Percentiles rank a stretch among this genome's conserved stretches.
phyloP scores from a whole-genome alignment of 2,113 vertebrate species.

The Corythoichthys haematopterus region DNA sequence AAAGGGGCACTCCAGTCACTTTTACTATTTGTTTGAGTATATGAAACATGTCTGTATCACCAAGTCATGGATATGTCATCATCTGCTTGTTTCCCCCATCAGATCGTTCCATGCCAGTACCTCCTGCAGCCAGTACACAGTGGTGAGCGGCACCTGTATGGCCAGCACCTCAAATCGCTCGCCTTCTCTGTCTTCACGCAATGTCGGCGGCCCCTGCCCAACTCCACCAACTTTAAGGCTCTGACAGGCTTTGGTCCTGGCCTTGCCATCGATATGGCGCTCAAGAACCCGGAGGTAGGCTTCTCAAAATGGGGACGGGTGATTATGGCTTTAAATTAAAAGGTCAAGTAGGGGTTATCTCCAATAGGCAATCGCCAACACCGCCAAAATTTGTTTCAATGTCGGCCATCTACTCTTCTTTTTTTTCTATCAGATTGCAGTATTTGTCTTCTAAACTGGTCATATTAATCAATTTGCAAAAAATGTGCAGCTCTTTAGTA shows the following conservation, averaged over 20 bases:
- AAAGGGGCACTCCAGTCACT: no score
- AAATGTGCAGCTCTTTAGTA: no score
- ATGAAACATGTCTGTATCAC: no score
- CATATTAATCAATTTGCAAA: no score
- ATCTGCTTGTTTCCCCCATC: background rate
- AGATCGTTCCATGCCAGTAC: slow-evolving; percentile 97
- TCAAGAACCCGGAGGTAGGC: slow-evolving; percentile 87
- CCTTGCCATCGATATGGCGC: slow-evolving; percentile 91
- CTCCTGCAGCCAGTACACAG: slow-evolving; percentile 93
- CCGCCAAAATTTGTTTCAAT: no score
- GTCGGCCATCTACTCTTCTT: no score
- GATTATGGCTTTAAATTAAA: background rate
- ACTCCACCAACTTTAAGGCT: slow-evolving; percentile 94
- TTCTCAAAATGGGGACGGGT: background rate
- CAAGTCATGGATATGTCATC: background rate
- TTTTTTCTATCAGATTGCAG: no score
- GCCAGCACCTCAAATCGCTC: slow-evolving; percentile 95
- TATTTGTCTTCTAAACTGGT: no score
- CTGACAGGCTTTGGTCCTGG: slow-evolving; percentile 96
- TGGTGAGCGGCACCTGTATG: slow-evolving; percentile 88
- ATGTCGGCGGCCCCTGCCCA: slow-evolving; percentile 88
- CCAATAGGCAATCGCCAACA: no score
- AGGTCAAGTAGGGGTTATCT: no score
- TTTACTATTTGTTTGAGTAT: no score
- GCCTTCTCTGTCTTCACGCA: slow-evolving; percentile 97